Base-by-base conservation (phyloP, 2,113 vertebrate species). In the Callipepla squamata region DNA sequence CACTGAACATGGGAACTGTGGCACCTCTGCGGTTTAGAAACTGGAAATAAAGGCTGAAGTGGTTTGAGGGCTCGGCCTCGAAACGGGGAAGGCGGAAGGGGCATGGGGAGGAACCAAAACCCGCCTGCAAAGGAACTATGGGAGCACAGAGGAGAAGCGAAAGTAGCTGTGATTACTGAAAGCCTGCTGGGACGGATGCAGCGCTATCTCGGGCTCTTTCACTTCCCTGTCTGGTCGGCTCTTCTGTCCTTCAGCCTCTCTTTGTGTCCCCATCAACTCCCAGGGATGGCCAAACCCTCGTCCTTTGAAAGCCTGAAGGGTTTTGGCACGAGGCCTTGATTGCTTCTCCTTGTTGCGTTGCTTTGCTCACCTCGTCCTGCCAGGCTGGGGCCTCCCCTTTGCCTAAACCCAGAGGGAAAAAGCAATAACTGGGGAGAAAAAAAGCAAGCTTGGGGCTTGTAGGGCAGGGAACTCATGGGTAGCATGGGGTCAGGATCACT, bases 81-180 rank as follows among this genome's bases (percentile, higher is more conserved):
- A 21, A 66, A 90, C 57, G 57, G 30, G 88, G 93, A 94, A 84
- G 83, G 73, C 36, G 40, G 13, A 0, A 14, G 59, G 45, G 73
- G 67, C 76, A 62, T 0, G 0, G 61, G 88, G 93, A 80, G 96
- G 96, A 97, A 96, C 94, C 83, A 95, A 97, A 96, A 95, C 95
- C 89, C 83, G 19, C 59, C 11, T 1, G 28, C 0, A 1, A 90
- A 73, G 74, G 88, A 97, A 95, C 69, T 57, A 51, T 75, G 5
- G 0, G 53, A 51, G 15, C 11, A 45, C 0, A 0, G 89, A 84
- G 90, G 70, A 47, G 96, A 97, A 97, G 77, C 76, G 94, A 95
- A 93, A 96, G 83, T 80, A 90, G 93, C 88, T 95, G 92, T 86
- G 67, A 95, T 92, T 92, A 90, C 93, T 89, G 84, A 86, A 84